These are phyloP conservation scores for Drosophila nigricruria DNA, from an alignment of 2,888 invertebrate species.

Conservation along the genomic window DNA sequence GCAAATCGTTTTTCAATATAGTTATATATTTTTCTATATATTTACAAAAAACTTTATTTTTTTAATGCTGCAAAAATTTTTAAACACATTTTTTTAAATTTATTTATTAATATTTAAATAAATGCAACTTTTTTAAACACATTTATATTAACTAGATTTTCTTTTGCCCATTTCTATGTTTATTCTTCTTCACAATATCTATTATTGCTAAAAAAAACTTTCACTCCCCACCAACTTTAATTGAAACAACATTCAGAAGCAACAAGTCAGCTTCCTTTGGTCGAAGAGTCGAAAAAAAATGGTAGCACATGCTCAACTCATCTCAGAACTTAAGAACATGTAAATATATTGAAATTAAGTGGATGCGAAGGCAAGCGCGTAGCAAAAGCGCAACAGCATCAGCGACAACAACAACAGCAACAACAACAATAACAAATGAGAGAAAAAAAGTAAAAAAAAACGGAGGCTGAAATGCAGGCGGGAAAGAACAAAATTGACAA, in stretches of 20 bases:
- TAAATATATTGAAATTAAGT: conserved; percentile 61
- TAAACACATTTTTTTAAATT: neutral
- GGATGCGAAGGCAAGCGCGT: conserved; percentile 40
- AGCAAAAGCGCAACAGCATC: conserved; percentile 56
- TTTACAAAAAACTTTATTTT: no score
- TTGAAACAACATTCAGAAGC: conserved; percentile 41
- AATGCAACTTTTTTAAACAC: neutral
- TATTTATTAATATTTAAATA: neutral
- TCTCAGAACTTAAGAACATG: conserved; percentile 34
- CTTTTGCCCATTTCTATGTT: neutral
- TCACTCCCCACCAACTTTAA: neutral
- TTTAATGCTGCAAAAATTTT: no score
- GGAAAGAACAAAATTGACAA: conserved; percentile 75
- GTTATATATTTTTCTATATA: no score
- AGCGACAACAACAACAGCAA: conserved; percentile 13
- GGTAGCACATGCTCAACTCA: conserved; percentile 23
- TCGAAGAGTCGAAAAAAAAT: neutral
- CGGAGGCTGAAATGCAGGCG: conserved; percentile 54
- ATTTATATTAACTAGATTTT: no score
- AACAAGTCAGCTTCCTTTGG: conserved; percentile 45
- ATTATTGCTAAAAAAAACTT: neutral
- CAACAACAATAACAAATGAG: conserved; percentile 27
- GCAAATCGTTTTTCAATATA: no score
- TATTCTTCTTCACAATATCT: neutral
- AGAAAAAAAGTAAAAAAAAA: conserved; percentile 13